Evolutionary conservation across 2,888 invertebrate species (phyloP).

Genomic region (Synanthedon myopaeformis): DNA sequence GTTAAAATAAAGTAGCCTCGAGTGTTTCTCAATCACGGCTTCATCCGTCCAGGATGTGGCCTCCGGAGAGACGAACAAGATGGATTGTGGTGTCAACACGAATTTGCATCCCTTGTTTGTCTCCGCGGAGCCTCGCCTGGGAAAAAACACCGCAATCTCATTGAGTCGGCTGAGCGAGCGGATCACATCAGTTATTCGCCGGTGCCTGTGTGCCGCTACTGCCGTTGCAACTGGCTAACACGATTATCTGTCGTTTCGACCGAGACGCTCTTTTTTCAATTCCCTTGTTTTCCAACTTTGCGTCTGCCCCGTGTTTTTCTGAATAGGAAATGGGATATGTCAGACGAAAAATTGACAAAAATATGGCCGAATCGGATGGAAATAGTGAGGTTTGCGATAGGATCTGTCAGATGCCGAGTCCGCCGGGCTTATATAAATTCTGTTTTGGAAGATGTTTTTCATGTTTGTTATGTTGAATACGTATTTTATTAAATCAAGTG

Average conservation of each 20-base stretch:
- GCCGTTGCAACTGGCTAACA: conserved; percentile 58
- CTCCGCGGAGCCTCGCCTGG: conserved; percentile 50
- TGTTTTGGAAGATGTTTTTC: conserved; percentile 52
- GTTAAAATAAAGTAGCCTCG: conserved; percentile 30
- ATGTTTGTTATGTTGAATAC: conserved; percentile 21
- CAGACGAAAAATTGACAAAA: conserved; percentile 69
- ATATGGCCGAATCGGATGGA: conserved; percentile 58
- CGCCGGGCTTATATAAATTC: conserved; percentile 28
- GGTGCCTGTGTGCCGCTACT: conserved; percentile 10
- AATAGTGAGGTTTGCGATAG: conserved; percentile 64
- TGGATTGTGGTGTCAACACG: conserved; percentile 69
- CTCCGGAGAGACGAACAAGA: conserved; percentile 66
- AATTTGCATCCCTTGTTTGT: conserved; percentile 71
- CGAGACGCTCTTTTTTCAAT: conserved; percentile 63
- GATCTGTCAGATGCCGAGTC: conserved; percentile 45
- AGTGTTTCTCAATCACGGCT: conserved; percentile 57
- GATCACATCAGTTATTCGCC: conserved; percentile 59
- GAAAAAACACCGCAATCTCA: conserved; percentile 68
- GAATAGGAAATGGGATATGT: conserved; percentile 68
- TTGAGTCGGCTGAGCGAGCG: conserved; percentile 56
- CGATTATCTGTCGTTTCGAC: conserved; percentile 67
- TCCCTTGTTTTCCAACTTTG: conserved; percentile 67
- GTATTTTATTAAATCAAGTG: neutral
- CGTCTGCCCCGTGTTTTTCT: conserved; percentile 66
- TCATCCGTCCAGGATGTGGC: conserved; percentile 59